Conservation (phyloP, 2,888 invertebrate species). For the Reticulitermes lucifugus region DNA sequence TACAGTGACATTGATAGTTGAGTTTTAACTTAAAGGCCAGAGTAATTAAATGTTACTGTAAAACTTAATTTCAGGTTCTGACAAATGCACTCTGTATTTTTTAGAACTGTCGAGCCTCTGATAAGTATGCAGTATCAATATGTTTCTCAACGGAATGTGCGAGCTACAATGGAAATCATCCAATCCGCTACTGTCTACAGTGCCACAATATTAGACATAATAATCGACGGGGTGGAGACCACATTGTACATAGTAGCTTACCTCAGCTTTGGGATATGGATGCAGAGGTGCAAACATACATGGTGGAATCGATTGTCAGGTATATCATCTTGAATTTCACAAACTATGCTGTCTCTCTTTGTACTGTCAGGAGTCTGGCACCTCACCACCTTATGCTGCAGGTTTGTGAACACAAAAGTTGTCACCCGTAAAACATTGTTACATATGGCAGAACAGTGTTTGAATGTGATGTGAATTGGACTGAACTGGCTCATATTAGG, state of each 20-base stretch:
- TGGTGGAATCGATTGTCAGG: conserved; percentile 95
- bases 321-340: conserved; percentile 58
- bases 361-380: too few relatives aligned
- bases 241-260: conserved; percentile 89
- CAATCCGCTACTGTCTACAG: conserved; percentile 92
- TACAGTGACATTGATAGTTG: too few relatives aligned
- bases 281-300: conserved; percentile 90
- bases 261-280: conserved; percentile 92
- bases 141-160: conserved; percentile 98
- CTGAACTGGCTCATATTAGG: too few relatives aligned
- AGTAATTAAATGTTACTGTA: too few relatives aligned
- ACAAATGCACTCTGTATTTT: not conserved
- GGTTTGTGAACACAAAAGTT: too few relatives aligned
- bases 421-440: too few relatives aligned
- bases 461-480: too few relatives aligned
- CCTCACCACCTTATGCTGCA: too few relatives aligned
- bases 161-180: conserved; percentile 95
- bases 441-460: too few relatives aligned
- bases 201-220: conserved; percentile 92
- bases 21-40: too few relatives aligned
- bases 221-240: conserved; percentile 87
- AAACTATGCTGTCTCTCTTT: too few relatives aligned
- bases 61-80: too few relatives aligned
- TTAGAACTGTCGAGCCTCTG: conserved; percentile 91
- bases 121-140: conserved; percentile 93